Base-by-base conservation (phyloP, 1,140 invertebrate genomes). In the Drosophila jambulina region DNA sequence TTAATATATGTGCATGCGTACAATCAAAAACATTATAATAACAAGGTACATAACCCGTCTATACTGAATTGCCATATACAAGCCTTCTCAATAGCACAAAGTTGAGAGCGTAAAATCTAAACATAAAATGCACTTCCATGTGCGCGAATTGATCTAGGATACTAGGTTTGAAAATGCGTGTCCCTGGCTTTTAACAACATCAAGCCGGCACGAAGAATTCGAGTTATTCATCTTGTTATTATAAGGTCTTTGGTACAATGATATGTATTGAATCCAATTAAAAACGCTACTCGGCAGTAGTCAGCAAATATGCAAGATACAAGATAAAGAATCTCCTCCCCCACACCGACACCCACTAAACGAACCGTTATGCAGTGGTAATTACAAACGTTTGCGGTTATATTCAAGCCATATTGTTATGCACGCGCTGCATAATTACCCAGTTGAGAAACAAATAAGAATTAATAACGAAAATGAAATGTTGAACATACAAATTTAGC, bases 331-430 rank as follows among this genome's bases (percentile, higher is more conserved):
- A 43, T 71, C 74, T 58, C 58, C 60, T 62, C 59, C 40, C 25
- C 51, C 21, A 75, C 51, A 54, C 29, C 51, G 29, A 56, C 78
- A 58, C 70, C 45, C 48, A 67, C 57, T 78, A 46, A 78, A 74
- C 60, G 58, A 80, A 58, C 53, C 77, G 71, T 74, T 80, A 83
- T 69, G 46, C 65, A 61, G 81, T 54, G 71, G 62, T 54, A 53
- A 63, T 46, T 61, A 45, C 38, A 36, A 79, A 79, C 67, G 60
- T 72, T 82, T 71, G 79, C 85, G 85, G 81, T 90, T 90, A 84
- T 78, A 75, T 88, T 88, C 81, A 90, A 78, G 84, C 84, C 84
- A 88, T 90, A 87, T 87, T 87, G 84, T 87, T 87, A 87, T 90
- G 84, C 85, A 77, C 68, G 59, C 78, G 72, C 76, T 84, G 84